Conservation (phyloP, 2,888 invertebrate genomes). For the Oscheius sp. region DNA sequence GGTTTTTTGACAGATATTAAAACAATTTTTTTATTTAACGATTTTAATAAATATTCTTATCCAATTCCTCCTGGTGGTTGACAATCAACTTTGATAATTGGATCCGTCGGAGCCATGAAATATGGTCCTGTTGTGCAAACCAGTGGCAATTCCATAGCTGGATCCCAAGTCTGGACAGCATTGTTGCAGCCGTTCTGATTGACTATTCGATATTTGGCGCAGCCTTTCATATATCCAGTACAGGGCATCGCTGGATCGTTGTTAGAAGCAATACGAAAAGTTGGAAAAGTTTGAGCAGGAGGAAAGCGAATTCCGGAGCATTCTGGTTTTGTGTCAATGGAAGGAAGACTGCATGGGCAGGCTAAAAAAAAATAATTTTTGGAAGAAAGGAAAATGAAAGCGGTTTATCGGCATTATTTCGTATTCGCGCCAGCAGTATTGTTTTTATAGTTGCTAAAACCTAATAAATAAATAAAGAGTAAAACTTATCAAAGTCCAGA, state of each 20-base stretch:
- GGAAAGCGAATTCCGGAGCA: neutral
- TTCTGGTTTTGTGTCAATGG: neutral
- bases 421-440: no score
- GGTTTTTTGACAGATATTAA: no score
- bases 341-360: neutral
- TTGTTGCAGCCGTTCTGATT: conserved; percentile 7
- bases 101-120: neutral
- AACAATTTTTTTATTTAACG: no score
- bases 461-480: neutral
- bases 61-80: no score
- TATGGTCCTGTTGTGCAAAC: conserved; percentile 2
- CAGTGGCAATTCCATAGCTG: neutral
- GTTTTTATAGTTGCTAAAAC: no score
- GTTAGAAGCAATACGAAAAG: neutral
- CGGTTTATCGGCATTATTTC: no score
- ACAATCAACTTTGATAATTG: neutral
- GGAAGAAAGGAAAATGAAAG: no score
- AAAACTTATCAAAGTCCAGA: neutral
- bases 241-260: conserved; percentile 1
- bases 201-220: neutral
- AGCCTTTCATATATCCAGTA: neutral
- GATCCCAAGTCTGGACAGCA: neutral
- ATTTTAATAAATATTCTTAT: no score
- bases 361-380: no score
- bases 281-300: neutral